phyloP scores from a whole-genome alignment of 2,797 vertebrate genomes.

The Todus mexicanus region DNA sequence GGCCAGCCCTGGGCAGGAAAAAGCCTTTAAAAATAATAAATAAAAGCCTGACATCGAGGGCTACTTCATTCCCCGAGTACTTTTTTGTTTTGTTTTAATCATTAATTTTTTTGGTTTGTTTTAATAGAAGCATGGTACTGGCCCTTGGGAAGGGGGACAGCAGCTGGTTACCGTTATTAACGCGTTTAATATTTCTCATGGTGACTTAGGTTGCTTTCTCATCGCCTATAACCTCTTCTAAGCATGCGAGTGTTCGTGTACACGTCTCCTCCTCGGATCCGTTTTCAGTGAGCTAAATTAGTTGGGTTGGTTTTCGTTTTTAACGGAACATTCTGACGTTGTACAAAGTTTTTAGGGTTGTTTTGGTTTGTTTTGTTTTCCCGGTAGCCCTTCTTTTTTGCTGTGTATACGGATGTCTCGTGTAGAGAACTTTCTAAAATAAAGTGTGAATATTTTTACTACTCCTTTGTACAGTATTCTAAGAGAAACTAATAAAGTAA shows the following conservation, averaged over 20 bases:
- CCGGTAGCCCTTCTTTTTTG: constrained; percentile 38
- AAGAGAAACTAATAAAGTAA: constrained; percentile 74
- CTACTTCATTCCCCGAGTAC: background rate
- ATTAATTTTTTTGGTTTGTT: background rate
- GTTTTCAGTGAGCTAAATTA: background rate
- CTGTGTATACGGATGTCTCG: constrained; percentile 65
- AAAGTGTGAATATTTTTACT: constrained; percentile 80
- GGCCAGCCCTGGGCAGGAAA: background rate
- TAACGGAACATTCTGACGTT: background rate
- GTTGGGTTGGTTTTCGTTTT: background rate
- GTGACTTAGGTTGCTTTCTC: background rate
- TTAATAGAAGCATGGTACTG: constrained; percentile 13
- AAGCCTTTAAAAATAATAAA: background rate
- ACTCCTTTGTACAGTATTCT: constrained; percentile 80
- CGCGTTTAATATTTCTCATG: background rate
- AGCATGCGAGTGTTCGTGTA: constrained; percentile 20
- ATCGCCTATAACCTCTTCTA: background rate
- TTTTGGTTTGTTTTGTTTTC: background rate
- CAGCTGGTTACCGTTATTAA: background rate
- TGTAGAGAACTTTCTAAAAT: constrained; percentile 76
- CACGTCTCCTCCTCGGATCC: background rate
- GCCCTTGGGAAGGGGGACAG: background rate
- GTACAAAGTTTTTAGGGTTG: constrained; percentile 13
- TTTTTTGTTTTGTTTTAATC: background rate
- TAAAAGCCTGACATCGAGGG: background rate